phyloP scores from a whole-genome alignment of 1,140 invertebrate species.

The Papilio polytes region DNA sequence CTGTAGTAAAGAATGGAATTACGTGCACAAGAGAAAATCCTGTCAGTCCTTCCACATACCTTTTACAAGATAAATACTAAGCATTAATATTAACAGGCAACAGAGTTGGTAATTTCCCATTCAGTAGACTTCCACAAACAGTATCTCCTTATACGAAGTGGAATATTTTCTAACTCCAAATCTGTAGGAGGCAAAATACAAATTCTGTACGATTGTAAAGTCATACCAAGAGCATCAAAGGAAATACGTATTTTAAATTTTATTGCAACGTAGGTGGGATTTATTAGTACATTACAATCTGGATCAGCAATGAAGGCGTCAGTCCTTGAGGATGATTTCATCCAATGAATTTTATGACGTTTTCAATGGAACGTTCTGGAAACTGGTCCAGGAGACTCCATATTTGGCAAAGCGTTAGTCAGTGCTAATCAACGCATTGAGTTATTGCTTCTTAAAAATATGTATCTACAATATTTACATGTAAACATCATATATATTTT shows the following conservation, averaged over 20 bases:
- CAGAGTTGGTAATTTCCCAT: not conserved
- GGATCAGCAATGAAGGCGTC: conserved; percentile 5
- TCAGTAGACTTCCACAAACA: not conserved
- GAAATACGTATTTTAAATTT: conserved; percentile 22
- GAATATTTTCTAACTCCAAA: not conserved
- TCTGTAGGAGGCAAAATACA: not conserved
- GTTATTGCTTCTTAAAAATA: not conserved
- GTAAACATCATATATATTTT: not conserved
- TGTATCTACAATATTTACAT: not conserved
- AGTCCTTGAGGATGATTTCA: conserved; percentile 47
- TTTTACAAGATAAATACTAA: no score
- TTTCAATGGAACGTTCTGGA: conserved; percentile 38
- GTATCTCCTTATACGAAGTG: not conserved
- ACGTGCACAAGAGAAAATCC: not conserved
- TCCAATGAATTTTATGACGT: conserved; percentile 42
- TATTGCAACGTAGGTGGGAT: conserved; percentile 18
- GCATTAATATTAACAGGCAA: no score
- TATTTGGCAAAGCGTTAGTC: conserved; percentile 17
- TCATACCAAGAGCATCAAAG: not conserved
- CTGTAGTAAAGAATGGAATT: not conserved
- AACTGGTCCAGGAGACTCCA: conserved; percentile 30
- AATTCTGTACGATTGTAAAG: not conserved
- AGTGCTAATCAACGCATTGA: conserved; percentile 21
- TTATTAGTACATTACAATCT: not conserved
- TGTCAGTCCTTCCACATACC: no score